Base-by-base conservation (phyloP, 2,113 vertebrate genomes). In the Scomber colias region DNA sequence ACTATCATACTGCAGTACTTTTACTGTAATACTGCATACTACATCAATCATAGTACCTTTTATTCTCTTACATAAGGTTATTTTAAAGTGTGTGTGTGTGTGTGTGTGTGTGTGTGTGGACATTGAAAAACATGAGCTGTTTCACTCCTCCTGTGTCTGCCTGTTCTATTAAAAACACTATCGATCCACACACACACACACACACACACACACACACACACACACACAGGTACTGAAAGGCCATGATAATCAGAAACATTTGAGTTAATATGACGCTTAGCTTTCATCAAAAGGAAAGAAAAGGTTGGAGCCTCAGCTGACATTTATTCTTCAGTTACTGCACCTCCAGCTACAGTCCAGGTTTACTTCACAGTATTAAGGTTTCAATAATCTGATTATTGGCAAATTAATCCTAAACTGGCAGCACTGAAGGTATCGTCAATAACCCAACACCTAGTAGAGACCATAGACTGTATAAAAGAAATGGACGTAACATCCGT, bases 111-210 rank as follows among this genome's bases (percentile, higher is more conserved):
- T 30, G 24, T 13, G 17, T 49, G n/a, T 24, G 40, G 81, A 44
- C 71, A 87, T 85, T 92, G 85, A 90, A 69, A 92, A 92, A 91
- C 90, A 90, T 84, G 82, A 84, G 82, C 71, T 68, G 81, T 55
- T 79, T 77, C 81, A 27, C 63, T 69, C 56, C 49, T 67, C 19
- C 50, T 45, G 56, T 78, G 76, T 87, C 65, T 83, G 76, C 85
- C 75, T 50, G 82, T 93, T 89, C 83, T 91, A 94, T 93, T 94
- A 92, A 93, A 70, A 91, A 90, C 67, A 73, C 70, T 88, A 93
- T 93, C 50, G 91, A 94, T 92, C 85, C 65, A 74, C 54, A 73
- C 75, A 73, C 65, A 63, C 59, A 5, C 82, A 64, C 35, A 21
- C 71, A n/a, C 68, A 45, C 77, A 68, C 82, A 69, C 11, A 46